Evolutionary conservation across 2,113 vertebrate species (phyloP).

Genomic region (Oreochromis niloticus): DNA sequence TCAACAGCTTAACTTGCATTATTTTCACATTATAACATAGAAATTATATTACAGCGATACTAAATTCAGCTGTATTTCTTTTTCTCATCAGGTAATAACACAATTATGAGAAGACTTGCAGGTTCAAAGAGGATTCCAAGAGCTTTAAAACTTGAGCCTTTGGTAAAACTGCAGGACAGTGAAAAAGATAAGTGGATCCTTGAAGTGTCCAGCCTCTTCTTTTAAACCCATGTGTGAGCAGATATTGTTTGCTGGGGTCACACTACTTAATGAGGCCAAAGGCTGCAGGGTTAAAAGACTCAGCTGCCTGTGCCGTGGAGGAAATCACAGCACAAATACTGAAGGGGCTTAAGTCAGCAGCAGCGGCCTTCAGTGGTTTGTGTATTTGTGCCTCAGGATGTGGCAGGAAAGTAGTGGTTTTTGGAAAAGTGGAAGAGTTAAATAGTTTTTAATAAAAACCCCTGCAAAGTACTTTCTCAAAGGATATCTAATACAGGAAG

Average conservation of each 20-base stretch:
- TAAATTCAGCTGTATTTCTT: background rate
- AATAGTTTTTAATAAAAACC: background rate
- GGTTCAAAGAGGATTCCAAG: background rate
- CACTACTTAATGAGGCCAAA: background rate
- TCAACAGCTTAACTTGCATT: background rate
- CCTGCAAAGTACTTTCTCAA: background rate
- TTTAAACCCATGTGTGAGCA: background rate
- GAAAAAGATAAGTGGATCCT: background rate
- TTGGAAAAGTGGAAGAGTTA: background rate
- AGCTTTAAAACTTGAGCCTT: background rate
- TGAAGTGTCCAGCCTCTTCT: background rate
- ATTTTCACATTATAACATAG: background rate
- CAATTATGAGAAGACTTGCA: background rate
- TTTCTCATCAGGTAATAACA: background rate
- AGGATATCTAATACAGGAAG: background rate
- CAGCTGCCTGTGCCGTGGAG: background rate
- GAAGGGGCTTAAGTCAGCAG: background rate
- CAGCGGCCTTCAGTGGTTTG: background rate
- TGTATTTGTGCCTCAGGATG: background rate
- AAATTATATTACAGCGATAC: background rate
- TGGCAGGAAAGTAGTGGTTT: background rate
- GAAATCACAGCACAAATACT: background rate
- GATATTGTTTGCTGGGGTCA: background rate
- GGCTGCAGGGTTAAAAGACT: conserved; percentile 22
- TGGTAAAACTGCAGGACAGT: background rate